Evolutionary conservation across 2,113 vertebrate genomes (phyloP), one percentile per base, ranked within the genome.

Genomic region (Otolemur garnettii): DNA sequence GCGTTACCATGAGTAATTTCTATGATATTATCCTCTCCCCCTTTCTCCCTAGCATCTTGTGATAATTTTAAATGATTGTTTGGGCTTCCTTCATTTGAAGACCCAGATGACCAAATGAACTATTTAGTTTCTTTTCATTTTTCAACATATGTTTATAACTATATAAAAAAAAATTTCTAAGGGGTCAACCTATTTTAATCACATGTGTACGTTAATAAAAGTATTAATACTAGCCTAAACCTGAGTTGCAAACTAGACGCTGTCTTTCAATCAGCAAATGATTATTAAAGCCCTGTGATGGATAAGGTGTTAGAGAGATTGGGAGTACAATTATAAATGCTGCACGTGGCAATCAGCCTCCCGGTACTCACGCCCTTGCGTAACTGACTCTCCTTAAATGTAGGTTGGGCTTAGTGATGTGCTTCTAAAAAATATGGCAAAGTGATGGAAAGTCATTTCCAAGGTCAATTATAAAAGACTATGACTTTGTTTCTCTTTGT

Each of bases 131-230:
- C 21, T 59, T 93, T 75, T 71, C 11, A 24, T 33, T 60, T 78
- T 45, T 18, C 50, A 26, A 84, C 42, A 82, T 75, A 53, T 62
- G 90, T 92, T 82, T 74, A 83, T 33, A 33, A 60, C 11, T 50
- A 50, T 50, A 50, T 50, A 78, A 82, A 86, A 83, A 83, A 91
- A 79, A 35, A n/a, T 53, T 87, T 74, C 64, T 60, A 77, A 74
- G 10, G 1, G 0, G 33, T 93, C 22, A 5, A 62, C 21, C 87
- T 28, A 74, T 55, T 95, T 86, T 87, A 95, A 72, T 66, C 11
- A 81, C 86, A 69, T 69, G n/a, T 75, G 22, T 11, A 24, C 7
- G 62, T 77, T 50, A 68, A 80, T 68, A 14, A 86, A 78, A 77
- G 66, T 60, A 59, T n/a, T 72, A 93, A 85, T 3, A 50, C 21